A percentile compares a stretch with the other conserved stretches of the same genome.
These are phyloP conservation scores for Apotomis betuletana DNA, from an alignment of 2,888 invertebrate genomes.

Conservation along the genomic window DNA sequence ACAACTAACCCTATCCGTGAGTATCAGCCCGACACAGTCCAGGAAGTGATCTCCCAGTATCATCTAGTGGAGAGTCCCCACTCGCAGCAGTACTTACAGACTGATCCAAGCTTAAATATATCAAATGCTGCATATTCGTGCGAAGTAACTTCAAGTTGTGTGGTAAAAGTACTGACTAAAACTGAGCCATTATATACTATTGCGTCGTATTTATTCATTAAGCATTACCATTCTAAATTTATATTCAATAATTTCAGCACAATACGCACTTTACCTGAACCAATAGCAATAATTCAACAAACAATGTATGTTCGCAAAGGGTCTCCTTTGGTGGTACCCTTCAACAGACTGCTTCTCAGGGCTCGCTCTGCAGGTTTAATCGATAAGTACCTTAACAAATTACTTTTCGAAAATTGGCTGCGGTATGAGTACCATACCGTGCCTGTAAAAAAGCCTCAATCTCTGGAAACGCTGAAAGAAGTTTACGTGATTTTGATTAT, in stretches of 20 bases:
- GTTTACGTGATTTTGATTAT: too few species aligned
- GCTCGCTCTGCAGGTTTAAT: neutral
- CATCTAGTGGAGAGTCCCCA: slow-evolving; percentile 36
- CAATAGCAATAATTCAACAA: slow-evolving; percentile 43
- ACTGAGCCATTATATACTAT: too few species aligned
- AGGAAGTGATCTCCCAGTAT: slow-evolving; percentile 44
- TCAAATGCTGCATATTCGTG: too few species aligned
- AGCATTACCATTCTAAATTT: slow-evolving; percentile 7
- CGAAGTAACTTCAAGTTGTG: too few species aligned
- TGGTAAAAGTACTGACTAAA: too few species aligned
- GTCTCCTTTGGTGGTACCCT: slow-evolving; percentile 45
- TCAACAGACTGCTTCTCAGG: slow-evolving; percentile 26
- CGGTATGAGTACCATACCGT: too few species aligned
- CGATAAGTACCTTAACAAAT: too few species aligned
- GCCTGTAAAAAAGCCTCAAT: too few species aligned
- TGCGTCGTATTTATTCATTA: too few species aligned
- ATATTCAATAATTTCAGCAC: too few species aligned
- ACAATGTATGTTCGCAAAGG: slow-evolving; percentile 54
- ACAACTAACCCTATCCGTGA: slow-evolving; percentile 24
- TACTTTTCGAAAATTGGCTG: too few species aligned
- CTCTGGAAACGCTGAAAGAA: too few species aligned
- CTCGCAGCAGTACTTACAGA: neutral
- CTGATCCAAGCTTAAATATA: slow-evolving; percentile 36
- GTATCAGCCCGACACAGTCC: slow-evolving; percentile 45
- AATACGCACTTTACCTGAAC: slow-evolving; percentile 48